Base-by-base conservation (phyloP, 2,888 invertebrate species). In the Xanthorhoe designata region DNA sequence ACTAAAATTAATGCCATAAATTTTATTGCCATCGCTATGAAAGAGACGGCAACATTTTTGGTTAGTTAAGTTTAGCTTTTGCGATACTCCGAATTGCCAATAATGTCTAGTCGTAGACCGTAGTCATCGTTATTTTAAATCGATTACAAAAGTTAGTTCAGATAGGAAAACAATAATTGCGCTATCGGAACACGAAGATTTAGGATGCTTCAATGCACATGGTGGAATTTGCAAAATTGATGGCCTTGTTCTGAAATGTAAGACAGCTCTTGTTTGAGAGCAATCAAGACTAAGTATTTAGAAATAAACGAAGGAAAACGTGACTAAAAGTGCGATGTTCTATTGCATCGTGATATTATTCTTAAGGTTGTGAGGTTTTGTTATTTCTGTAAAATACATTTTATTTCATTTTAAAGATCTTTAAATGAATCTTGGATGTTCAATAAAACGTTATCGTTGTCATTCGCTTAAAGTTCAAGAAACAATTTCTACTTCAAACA, bases 171-270 rank as follows among this genome's bases (percentile, higher is more conserved):
- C 10, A 45, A n/a, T 45, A 19, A 64, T 64, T 57, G 60, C 51
- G n/a, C 49, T 72, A 66, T 70, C 61, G 63, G 61, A 70, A 70
- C 61, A 9, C 45, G 6, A 24, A 57, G 47, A 29, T 58, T 61
- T 66, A 51, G 66, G 71, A 70, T 73, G 73, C 55, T 73, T 73
- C 73, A 73, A 67, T 73, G 73, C 71, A 67, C 71, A 70, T 69
- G 64, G 65, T 66, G 66, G 58, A 29, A 19, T 57, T 60, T 47
- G 64, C 63, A 69, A 70, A 67, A 55, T 51, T 49, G 38, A 32
- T 45, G 66, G 61, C 73, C 71, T 71, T 68, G 71, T 13, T 61
- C 59, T 50, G 59, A 61, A 66, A 59, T 32, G 32, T 32, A 4
- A 32, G 32, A 32, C 32, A 32, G 61, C 57, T 53, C 47, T 62